Conservation (phyloP, 2,888 invertebrate species). For the Erynnis tages region DNA sequence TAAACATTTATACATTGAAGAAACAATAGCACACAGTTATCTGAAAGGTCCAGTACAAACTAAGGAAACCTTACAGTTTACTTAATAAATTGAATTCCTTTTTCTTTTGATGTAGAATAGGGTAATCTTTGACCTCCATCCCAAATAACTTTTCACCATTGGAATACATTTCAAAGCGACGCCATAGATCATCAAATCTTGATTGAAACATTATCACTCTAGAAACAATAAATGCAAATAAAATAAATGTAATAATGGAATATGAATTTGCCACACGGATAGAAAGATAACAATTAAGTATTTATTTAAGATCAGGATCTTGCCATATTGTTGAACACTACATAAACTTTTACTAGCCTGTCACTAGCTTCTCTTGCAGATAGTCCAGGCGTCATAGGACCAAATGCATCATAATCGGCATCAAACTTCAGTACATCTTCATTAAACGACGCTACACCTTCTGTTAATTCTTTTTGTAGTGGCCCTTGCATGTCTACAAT, state of each 20-base stretch:
- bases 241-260: background rate
- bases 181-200: conserved; percentile 91
- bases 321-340: too few relatives aligned
- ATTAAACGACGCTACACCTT: conserved; percentile 85
- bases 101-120: conserved; percentile 88
- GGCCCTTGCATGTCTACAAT: conserved; percentile 89
- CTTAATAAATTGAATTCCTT: conserved; percentile 92
- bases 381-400: conserved; percentile 93
- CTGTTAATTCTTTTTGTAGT: conserved; percentile 86
- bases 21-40: too few relatives aligned
- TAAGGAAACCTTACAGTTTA: conserved; percentile 83
- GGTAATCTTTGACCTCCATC: conserved; percentile 91
- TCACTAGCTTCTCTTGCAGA: conserved; percentile 93
- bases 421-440: conserved; percentile 86
- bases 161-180: conserved; percentile 90
- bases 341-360: conserved; percentile 59
- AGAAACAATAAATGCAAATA: too few relatives aligned
- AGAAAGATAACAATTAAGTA: too few relatives aligned
- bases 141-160: conserved; percentile 93
- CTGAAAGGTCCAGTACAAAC: background rate
- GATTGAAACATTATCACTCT: conserved; percentile 88
- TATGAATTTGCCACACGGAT: too few relatives aligned
- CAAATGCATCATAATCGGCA: conserved; percentile 86
- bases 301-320: too few relatives aligned
- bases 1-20: too few relatives aligned